Evolutionary conservation across 2,888 invertebrate genomes (phyloP), one percentile per base, ranked within the genome.

Genomic region (Apotomis capreana): DNA sequence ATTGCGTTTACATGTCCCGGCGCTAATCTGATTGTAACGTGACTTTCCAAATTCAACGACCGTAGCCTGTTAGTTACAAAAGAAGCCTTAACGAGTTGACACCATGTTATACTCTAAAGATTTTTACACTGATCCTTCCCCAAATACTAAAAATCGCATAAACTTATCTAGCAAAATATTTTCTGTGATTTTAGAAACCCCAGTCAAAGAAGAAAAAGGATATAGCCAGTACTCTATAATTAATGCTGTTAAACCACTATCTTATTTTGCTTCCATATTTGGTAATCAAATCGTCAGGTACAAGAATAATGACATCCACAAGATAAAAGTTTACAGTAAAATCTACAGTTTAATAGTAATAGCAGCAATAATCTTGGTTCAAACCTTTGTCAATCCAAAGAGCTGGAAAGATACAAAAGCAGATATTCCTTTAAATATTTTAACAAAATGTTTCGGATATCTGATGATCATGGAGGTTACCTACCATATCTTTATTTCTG

Each of bases 371-470:
- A 36, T 80, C 3, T 51, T 74, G 8, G 36, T 80, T 0, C 74
- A 77, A 3, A 10, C 74, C 4, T 75, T 78, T n/a, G 54, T 85
- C 0, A 79, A 58, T 13, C 85, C 87, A 0, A 70, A 68, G 0
- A 84, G 83, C 73, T 87, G 86, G 87, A 70, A 67, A 0, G 78
- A 82, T 3, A 84, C 85, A 0, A 81, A 73, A 61, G 69, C 78
- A 10, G 89, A 89, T 67, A 69, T 84, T 4, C 89, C 89, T 0
- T 73, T 89, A 4, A 84, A 86, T 51, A 78, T 87, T 44, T 69
- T 89, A 13, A 84, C 87, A 0, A 87, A 82, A 81, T 76, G 76
- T 3, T 87, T 78, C 63, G 80, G 80, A 1, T 74, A 77, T 8
- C 65, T 81, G 3, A 80, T 78, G 72, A 78, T 74, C 4, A 49